Evolutionary conservation across 2,888 invertebrate genomes (phyloP).

Genomic region (Dynastes maya): DNA sequence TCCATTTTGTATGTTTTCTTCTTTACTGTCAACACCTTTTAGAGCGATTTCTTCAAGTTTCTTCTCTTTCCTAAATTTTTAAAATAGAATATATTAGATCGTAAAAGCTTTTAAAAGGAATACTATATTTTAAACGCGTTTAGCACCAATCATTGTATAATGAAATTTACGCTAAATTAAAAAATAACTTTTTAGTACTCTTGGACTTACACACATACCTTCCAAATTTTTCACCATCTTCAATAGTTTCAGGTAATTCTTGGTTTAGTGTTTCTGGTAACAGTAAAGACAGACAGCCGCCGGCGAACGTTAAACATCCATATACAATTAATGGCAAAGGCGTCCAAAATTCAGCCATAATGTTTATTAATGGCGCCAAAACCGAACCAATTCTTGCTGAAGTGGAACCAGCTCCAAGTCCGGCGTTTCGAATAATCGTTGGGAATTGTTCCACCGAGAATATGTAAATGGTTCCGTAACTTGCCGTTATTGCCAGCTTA

Average conservation of each 20-base stretch:
- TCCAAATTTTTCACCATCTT: constrained; percentile 77
- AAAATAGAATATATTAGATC: not conserved
- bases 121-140: too few relatives aligned
- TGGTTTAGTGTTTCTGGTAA: constrained; percentile 80
- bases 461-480: constrained; percentile 82
- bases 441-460: constrained; percentile 85
- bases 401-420: constrained; percentile 77
- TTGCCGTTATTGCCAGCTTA: constrained; percentile 81
- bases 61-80: constrained; percentile 24
- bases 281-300: constrained; percentile 74
- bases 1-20: constrained; percentile 18
- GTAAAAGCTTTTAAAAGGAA: too few relatives aligned
- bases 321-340: constrained; percentile 76
- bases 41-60: constrained; percentile 12
- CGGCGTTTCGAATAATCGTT: constrained; percentile 80
- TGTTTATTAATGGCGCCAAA: constrained; percentile 75
- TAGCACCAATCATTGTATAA: too few relatives aligned
- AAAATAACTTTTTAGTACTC: too few relatives aligned
- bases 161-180: too few relatives aligned
- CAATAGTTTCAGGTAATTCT: constrained; percentile 78
- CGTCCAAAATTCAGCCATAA: constrained; percentile 74
- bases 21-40: not conserved
- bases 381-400: constrained; percentile 78
- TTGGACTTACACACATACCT: constrained; percentile 62
- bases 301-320: constrained; percentile 73